Evolutionary conservation across 2,113 vertebrate genomes (phyloP), one percentile per base, ranked within the genome.

Genomic region (Apteryx mantelli): DNA sequence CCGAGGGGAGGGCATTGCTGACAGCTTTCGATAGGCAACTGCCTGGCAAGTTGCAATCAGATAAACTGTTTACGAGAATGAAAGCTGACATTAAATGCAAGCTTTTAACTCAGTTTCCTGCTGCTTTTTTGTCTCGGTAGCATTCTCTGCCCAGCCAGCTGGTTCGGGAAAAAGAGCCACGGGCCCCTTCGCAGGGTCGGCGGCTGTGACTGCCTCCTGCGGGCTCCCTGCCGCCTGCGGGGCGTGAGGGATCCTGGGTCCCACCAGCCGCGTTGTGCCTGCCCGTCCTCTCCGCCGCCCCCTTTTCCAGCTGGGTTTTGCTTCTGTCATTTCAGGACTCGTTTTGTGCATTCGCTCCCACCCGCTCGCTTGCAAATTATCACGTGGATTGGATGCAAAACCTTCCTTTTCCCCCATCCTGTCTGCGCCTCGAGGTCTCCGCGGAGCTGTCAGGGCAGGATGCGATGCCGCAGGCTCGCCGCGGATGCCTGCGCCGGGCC

Each of bases 401-500:
- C 34, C 2, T 14, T 78, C 21, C 60, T 36, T 26, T 38, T 3
- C 19, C 6, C 53, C 28, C 21, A 1, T 2, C 10, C 32, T 2
- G 0, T 1, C 30, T 5, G 46, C 2, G 2, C 48, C 24, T 0
- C 0, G 0, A n/a, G 3, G 52, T 5, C 8, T 36, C 56, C 11
- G 50, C 0, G 2, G 32, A 53, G 20, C 82, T 15, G 36, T 18
- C 52, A 21, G n/a, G 17, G 19, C 48, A 60, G 28, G 50, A 22
- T 14, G 48, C 7, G 15, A 9, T 7, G n/a, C 24, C 58, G 6
- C 46, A 12, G 46, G 13, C 46, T 55, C 25, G 11, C 53, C 12
- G 13, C 53, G 55, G 26, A 13, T 7, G 55, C 25, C 71, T 26
- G 25, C 17, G 55, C n/a, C 13, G 61, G 30, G 21, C 24, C 0